Evolutionary conservation across 2,888 invertebrate genomes (phyloP), one percentile per base, ranked within the genome.

Genomic region (Limnephilus marmoratus): DNA sequence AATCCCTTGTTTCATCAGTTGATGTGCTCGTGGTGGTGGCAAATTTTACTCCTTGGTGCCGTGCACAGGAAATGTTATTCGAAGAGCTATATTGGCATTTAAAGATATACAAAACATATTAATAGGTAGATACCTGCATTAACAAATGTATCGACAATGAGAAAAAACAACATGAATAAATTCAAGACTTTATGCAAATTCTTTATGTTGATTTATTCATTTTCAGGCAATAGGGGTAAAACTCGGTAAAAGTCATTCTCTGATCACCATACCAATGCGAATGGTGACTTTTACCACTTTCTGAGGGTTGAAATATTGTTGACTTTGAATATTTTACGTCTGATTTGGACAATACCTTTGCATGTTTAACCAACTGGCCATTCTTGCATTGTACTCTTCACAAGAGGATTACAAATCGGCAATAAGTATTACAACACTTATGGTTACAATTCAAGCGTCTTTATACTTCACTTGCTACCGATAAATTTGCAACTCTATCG

Each of bases 351-450:
- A 83, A 83, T 68, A 83, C 83, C 18, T 83, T 37, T 34, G 83
- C 37, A 13, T 83, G 24, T 83, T 83, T 24, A 34, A 83, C 68
- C 68, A 68, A 68, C 68, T 68, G n/a, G 24, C 37, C 18, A 37
- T 37, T 34, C 83, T 37, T 34, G 24, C 24, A 83, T 37, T 18
- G 34, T 34, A 2, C 24, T 83, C 24, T 24, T 41, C n/a, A 13
- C 83, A 86, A 86, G 86, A 86, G 29, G 45, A 86, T 86, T 86
- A 86, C 41, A 86, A 86, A 41, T 86, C 24, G 37, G 24, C 24
- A 37, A 37, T 83, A 83, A 11, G 37, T 18, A 83, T 15, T 24
- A 37, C 85, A 85, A 85, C 37, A 24, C 31, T 24, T 24, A 85
- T 13, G n/a, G 85, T 86, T 86, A 86, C 86, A 86, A n/a, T 86